Evolutionary conservation across 2,113 vertebrate genomes (phyloP).

Genomic region (Cynoglossus semilaevis): DNA sequence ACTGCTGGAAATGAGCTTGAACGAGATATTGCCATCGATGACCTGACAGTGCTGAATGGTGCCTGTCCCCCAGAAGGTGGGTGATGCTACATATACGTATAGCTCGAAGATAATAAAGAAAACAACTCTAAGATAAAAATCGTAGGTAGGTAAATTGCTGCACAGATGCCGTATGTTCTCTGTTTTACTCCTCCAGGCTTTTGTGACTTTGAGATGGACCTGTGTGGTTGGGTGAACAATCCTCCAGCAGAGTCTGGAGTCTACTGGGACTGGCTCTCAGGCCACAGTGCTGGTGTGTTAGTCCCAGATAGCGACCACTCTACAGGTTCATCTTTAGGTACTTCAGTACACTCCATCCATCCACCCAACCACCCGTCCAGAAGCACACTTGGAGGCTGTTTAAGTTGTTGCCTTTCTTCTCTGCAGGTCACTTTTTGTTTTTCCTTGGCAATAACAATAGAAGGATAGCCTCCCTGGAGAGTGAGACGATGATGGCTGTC

Average conservation of each 20-base stretch:
- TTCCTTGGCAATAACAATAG: background rate
- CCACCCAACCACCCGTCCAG: too few relatives aligned
- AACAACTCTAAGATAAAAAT: background rate
- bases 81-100: too few relatives aligned
- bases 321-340: slow-evolving; percentile 68
- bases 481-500: slow-evolving; percentile 65
- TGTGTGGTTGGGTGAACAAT: slow-evolving; percentile 74
- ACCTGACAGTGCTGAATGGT: slow-evolving; percentile 69
- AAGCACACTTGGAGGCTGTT: too few relatives aligned
- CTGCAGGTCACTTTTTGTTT: slow-evolving; percentile 71
- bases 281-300: rapidly evolving
- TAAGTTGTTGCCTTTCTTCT: too few relatives aligned
- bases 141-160: too few relatives aligned
- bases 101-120: too few relatives aligned
- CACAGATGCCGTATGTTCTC: background rate
- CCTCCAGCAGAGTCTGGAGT: slow-evolving; percentile 37
- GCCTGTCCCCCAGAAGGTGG: slow-evolving; percentile 69
- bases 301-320: slow-evolving; percentile 63
- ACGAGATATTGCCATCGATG: slow-evolving; percentile 74
- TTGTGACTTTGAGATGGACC: slow-evolving; percentile 80
- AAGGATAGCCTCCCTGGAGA: slow-evolving; percentile 58
- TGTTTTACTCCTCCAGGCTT: slow-evolving; percentile 58
- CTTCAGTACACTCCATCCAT: background rate
- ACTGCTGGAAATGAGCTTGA: slow-evolving; percentile 46
- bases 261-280: slow-evolving; percentile 76